These are phyloP conservation scores for Pseudomyrmex pallidus DNA, from an alignment of 1,140 invertebrate genomes.

Conservation along the genomic window DNA sequence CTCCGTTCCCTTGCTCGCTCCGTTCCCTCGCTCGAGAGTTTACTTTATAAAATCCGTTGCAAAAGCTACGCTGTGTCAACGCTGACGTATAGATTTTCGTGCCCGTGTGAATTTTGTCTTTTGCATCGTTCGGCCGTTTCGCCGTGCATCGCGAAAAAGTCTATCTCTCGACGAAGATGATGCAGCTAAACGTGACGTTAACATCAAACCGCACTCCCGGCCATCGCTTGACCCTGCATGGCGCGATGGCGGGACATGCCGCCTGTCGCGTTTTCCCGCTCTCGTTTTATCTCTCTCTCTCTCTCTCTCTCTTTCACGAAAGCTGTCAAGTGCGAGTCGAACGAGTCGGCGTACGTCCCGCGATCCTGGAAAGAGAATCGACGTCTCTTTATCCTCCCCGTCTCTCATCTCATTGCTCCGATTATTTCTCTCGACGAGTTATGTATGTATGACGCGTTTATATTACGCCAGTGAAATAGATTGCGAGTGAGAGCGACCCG, in stretches of 20 bases:
- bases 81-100: slow-evolving; percentile 32
- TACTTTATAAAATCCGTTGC: not conserved
- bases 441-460: not conserved
- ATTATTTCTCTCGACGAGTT: slow-evolving; percentile 36
- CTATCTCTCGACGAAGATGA: not conserved
- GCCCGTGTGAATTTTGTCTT: not conserved
- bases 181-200: not conserved
- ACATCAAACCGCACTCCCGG: not conserved
- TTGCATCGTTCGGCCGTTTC: not conserved
- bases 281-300: not conserved
- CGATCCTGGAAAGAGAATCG: not conserved
- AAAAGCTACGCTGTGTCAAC: slow-evolving; percentile 10
- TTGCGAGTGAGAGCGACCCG: slow-evolving; percentile 32
- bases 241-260: slow-evolving; percentile 7
- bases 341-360: not conserved
- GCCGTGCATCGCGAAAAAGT: not conserved
- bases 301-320: not conserved
- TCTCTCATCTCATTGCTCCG: not conserved
- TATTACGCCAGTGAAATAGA: slow-evolving; percentile 37
- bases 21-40: slow-evolving; percentile 16
- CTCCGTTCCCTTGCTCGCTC: not conserved
- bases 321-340: slow-evolving; percentile 37
- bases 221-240: slow-evolving; percentile 24
- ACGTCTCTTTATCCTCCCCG: not conserved
- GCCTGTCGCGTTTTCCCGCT: slow-evolving; percentile 33